Evolutionary conservation across 2,113 vertebrate genomes (phyloP).

Genomic region (Percina caprodes): DNA sequence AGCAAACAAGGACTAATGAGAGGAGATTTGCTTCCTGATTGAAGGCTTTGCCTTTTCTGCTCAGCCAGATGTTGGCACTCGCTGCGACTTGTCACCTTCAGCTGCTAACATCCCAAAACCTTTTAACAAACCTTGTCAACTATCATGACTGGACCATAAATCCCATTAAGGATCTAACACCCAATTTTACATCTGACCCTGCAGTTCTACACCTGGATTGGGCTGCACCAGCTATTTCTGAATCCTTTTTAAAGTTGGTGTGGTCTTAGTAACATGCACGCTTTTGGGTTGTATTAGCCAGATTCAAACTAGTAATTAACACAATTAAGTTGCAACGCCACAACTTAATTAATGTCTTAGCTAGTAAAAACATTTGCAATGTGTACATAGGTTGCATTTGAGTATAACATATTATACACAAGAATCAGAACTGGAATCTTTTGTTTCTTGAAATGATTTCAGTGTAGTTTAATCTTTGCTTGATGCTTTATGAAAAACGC

Average conservation of each 20-base stretch:
- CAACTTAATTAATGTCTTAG: too few species aligned
- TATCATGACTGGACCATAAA: conserved; percentile 17
- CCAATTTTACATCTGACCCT: neutral
- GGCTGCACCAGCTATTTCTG: neutral
- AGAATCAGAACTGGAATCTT: neutral
- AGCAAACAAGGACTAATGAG: conserved; percentile 81
- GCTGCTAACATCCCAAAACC: conserved; percentile 77
- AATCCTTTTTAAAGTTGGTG: neutral
- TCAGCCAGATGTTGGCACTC: conserved; percentile 85
- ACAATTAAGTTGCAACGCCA: too few species aligned
- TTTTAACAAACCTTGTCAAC: conserved; percentile 70
- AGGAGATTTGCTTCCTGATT: conserved; percentile 86
- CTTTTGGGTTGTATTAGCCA: neutral
- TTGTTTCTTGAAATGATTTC: conserved; percentile 17
- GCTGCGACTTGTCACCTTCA: conserved; percentile 81
- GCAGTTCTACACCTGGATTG: conserved; percentile 31
- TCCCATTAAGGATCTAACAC: conserved; percentile 15
- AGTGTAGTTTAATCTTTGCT: conserved; percentile 15
- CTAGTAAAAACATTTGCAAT: too few species aligned
- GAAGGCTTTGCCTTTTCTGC: conserved; percentile 85
- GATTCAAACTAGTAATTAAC: neutral
- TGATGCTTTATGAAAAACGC: neutral
- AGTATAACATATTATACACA: too few species aligned
- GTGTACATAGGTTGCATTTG: too few species aligned
- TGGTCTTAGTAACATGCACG: neutral